Conservation (phyloP, 2,797 vertebrate genomes). For the Phataginus tetradactyla region DNA sequence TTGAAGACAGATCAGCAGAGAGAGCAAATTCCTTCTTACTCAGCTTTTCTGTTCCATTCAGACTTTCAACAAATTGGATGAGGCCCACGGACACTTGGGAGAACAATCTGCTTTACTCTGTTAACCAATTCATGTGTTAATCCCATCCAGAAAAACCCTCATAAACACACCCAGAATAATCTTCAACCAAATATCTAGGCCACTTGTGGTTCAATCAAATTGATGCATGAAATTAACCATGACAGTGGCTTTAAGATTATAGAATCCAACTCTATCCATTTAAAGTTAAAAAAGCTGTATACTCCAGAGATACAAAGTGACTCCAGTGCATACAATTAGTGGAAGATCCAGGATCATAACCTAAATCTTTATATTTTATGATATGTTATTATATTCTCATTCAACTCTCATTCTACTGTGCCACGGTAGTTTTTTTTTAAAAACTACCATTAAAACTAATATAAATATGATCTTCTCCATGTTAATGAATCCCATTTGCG, state of each 20-base stretch:
- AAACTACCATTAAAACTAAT: background rate
- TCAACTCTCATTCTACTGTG: background rate
- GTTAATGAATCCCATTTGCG: background rate
- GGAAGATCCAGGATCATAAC: background rate
- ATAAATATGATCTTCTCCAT: background rate
- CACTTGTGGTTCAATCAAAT: background rate
- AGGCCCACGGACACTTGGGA: background rate
- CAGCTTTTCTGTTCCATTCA: background rate
- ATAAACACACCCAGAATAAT: background rate
- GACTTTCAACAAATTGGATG: background rate
- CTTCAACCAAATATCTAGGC: background rate
- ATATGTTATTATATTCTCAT: constrained; percentile 3
- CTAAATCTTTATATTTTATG: background rate
- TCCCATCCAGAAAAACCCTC: background rate
- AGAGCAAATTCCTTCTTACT: background rate
- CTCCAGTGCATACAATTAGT: background rate
- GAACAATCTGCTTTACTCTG: background rate
- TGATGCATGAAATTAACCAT: background rate
- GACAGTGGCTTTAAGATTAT: background rate
- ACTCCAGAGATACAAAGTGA: background rate
- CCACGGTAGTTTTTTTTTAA: background rate
- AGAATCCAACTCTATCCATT: background rate
- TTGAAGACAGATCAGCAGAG: background rate
- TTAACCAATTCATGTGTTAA: background rate
- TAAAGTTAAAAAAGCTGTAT: constrained; percentile 17